phyloP scores from a whole-genome alignment of 2,888 invertebrate genomes.

The Lathronympha strigana region DNA sequence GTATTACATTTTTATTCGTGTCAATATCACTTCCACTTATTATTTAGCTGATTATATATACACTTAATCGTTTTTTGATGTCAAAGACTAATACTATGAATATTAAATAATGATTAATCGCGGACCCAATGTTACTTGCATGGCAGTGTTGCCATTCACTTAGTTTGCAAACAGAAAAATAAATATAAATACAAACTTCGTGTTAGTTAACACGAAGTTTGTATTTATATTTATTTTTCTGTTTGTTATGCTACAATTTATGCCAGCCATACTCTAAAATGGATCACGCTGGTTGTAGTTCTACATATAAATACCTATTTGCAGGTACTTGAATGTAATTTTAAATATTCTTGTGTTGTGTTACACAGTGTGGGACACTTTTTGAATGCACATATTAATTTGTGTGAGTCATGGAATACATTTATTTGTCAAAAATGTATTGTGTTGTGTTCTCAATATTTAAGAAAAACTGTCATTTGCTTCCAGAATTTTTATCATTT shows the following conservation, averaged over 20 bases:
- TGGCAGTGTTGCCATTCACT: too few species aligned
- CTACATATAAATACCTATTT: background rate
- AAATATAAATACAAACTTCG: background rate
- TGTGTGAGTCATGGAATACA: conserved; percentile 7
- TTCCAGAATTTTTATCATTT: background rate
- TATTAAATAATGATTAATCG: too few species aligned
- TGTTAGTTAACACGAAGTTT: background rate
- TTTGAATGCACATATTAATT: conserved; percentile 5
- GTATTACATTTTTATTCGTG: too few species aligned
- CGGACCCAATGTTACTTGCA: too few species aligned
- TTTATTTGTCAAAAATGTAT: background rate
- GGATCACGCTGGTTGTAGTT: background rate
- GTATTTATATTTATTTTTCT: background rate
- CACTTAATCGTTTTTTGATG: too few species aligned
- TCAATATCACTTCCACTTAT: too few species aligned
- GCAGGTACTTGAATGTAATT: background rate
- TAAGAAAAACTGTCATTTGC: background rate
- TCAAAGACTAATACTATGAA: too few species aligned
- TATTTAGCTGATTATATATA: too few species aligned
- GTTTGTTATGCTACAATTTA: background rate
- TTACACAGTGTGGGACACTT: background rate
- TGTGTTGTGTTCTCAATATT: conserved; percentile 1
- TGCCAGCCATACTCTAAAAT: background rate
- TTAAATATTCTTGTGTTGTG: background rate
- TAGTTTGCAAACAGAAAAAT: background rate